A percentile compares a stretch with the other conserved stretches of the same genome.
These are phyloP conservation scores for Callorhinus ursinus DNA, from an alignment of 2,113 vertebrate genomes.

Conservation along the genomic window DNA sequence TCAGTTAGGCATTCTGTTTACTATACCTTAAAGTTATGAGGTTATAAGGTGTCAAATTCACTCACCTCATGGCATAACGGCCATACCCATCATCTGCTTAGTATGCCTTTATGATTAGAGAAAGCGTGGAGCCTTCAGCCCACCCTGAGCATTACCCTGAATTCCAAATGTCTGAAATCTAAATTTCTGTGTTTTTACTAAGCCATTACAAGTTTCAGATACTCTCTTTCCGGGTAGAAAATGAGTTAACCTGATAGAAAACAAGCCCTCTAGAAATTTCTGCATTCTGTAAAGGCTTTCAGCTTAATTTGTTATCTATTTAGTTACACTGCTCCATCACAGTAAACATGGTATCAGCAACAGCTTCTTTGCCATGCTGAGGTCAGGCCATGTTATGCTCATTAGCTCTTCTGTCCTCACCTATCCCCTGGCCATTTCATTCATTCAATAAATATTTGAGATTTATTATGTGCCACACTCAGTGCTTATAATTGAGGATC, in stretches of 20 bases:
- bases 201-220: neutral
- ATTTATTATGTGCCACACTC: neutral
- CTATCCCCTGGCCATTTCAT: neutral
- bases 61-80: neutral
- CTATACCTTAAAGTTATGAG: neutral
- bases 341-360: neutral
- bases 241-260: neutral
- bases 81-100: neutral
- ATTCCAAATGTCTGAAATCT: neutral
- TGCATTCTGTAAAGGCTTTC: neutral
- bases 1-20: neutral
- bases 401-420: neutral
- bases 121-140: neutral
- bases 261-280: neutral
- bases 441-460: conserved; percentile 15
- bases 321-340: neutral
- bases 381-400: neutral
- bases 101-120: neutral
- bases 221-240: neutral
- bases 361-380: neutral
- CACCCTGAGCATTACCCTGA: neutral
- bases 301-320: conserved; percentile 12
- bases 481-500: neutral
- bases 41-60: neutral
- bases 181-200: neutral